Percentiles rank a stretch among this genome's conserved stretches.
phyloP scores from a whole-genome alignment of 2,797 vertebrate genomes.

The Simalia tracyae region DNA sequence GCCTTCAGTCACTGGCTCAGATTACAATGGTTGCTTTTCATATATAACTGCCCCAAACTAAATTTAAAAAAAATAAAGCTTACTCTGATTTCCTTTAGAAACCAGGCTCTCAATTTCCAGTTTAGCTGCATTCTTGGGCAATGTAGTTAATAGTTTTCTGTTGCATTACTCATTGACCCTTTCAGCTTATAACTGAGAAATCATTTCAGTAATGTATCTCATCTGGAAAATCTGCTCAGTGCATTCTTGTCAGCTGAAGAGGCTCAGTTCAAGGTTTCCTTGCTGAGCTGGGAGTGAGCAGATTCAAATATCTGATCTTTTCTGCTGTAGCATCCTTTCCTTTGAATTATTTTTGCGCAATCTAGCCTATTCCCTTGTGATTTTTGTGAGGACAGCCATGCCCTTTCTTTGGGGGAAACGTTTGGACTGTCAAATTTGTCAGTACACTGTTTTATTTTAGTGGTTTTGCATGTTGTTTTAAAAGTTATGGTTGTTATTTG shows the following conservation, averaged over 20 bases:
- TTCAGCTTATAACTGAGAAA: conserved; percentile 10
- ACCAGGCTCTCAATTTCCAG: background rate
- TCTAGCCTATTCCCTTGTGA: background rate
- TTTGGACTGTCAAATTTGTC: background rate
- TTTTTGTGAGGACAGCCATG: background rate
- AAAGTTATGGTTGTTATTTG: background rate
- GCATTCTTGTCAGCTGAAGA: background rate
- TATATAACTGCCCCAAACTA: background rate
- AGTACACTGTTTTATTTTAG: background rate
- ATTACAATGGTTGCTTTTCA: background rate
- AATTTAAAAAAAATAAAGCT: background rate
- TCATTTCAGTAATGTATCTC: conserved; percentile 13
- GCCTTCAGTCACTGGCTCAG: background rate
- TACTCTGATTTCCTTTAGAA: background rate
- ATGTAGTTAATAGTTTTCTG: conserved; percentile 7
- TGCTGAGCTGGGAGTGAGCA: background rate
- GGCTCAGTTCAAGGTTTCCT: background rate
- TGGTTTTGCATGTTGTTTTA: background rate
- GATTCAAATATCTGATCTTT: background rate
- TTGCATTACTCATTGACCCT: conserved; percentile 22
- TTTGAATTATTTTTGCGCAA: background rate
- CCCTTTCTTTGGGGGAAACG: background rate
- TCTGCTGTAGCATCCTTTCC: background rate
- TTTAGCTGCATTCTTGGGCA: background rate
- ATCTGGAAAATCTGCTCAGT: background rate